Conservation (phyloP, 2,888 invertebrate genomes). For the Idaea biselata region DNA sequence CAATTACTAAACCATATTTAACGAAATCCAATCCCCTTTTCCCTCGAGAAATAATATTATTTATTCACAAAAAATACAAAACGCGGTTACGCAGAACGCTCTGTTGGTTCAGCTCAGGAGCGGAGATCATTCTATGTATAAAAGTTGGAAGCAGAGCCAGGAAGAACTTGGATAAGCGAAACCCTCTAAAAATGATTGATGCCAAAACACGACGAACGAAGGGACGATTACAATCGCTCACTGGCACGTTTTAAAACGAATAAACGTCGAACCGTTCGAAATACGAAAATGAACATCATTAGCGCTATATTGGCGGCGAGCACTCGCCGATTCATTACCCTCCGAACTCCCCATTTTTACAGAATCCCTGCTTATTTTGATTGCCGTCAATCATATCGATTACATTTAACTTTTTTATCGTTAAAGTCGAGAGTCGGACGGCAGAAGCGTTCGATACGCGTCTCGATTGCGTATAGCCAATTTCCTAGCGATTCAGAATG, state of each 20-base stretch:
- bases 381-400: constrained; percentile 54
- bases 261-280: constrained; percentile 73
- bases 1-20: constrained; percentile 82
- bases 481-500: constrained; percentile 73
- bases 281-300: constrained; percentile 77
- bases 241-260: constrained; percentile 73
- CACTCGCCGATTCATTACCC: constrained; percentile 61
- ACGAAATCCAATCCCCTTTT: constrained; percentile 80
- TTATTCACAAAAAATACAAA: constrained; percentile 80
- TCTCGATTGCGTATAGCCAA: constrained; percentile 62
- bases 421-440: constrained; percentile 36
- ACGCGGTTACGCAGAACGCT: constrained; percentile 70
- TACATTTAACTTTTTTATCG: constrained; percentile 37
- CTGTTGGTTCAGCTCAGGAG: constrained; percentile 75
- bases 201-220: constrained; percentile 51
- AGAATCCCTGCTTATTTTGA: constrained; percentile 45
- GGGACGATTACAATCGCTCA: constrained; percentile 60
- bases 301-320: constrained; percentile 62
- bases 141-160: constrained; percentile 71
- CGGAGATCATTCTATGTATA: constrained; percentile 77
- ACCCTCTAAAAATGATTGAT: constrained; percentile 82
- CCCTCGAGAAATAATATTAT: constrained; percentile 79
- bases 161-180: constrained; percentile 79
- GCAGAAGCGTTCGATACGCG: constrained; percentile 54
- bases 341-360: constrained; percentile 44